Evolutionary conservation across 2,113 vertebrate genomes (phyloP).

Genomic region (Ptyas mucosa): DNA sequence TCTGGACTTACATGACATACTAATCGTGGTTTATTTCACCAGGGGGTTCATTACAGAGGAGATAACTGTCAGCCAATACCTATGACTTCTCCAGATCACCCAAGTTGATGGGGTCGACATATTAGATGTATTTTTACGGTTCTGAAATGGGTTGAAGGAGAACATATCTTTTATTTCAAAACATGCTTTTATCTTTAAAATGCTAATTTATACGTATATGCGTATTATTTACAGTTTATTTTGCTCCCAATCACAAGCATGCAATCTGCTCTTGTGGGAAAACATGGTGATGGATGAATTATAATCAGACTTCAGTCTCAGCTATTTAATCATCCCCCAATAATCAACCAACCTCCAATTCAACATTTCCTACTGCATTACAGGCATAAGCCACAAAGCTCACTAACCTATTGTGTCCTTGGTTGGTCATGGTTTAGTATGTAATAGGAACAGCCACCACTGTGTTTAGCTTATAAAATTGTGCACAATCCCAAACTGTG

Average conservation of each 20-base stretch:
- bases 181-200: not conserved
- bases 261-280: not conserved
- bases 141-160: not conserved
- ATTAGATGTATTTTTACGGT: not conserved
- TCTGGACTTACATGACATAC: not conserved
- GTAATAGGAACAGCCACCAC: not conserved
- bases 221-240: not conserved
- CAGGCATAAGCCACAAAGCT: not conserved
- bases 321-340: not conserved
- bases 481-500: not conserved
- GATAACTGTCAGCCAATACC: not conserved
- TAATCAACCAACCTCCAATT: not conserved
- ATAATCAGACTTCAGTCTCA: not conserved
- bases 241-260: not conserved
- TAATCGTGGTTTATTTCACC: not conserved
- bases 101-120: not conserved
- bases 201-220: not conserved
- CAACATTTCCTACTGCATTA: not conserved
- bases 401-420: not conserved
- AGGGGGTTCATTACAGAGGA: not conserved
- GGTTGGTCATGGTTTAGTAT: not conserved
- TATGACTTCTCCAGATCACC: not conserved
- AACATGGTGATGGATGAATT: not conserved
- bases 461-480: not conserved
- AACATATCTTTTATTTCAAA: not conserved